phyloP scores from a whole-genome alignment of 2,113 vertebrate species.

The Onychostruthus taczanowskii region DNA sequence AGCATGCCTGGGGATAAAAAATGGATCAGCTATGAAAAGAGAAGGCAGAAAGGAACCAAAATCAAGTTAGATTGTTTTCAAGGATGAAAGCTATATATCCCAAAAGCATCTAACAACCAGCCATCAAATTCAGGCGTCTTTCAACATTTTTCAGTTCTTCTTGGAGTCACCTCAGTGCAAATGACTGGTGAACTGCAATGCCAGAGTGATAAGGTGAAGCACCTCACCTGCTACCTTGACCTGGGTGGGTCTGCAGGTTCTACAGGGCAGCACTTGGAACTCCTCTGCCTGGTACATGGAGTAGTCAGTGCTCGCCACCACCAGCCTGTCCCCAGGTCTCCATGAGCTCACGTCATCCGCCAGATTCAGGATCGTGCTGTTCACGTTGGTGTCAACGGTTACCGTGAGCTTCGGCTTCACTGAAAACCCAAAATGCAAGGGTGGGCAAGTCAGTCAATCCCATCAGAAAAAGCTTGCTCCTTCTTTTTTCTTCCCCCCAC shows the following conservation, averaged over 20 bases:
- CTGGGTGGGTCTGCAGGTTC: constrained; percentile 77
- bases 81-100: neutral
- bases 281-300: constrained; percentile 88
- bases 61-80: neutral
- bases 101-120: neutral
- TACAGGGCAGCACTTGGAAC: constrained; percentile 77
- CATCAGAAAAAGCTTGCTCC: neutral
- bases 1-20: neutral
- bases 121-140: neutral
- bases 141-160: neutral
- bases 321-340: constrained; percentile 73
- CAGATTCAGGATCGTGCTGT: constrained; percentile 77
- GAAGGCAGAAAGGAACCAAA: neutral
- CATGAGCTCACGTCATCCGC: constrained; percentile 71
- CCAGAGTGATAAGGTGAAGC: neutral
- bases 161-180: neutral
- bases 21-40: neutral
- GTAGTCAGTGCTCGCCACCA: constrained; percentile 82
- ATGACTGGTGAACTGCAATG: neutral
- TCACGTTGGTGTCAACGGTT: constrained; percentile 81
- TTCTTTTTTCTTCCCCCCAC: neutral
- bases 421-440: constrained; percentile 49
- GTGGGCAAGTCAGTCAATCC: neutral
- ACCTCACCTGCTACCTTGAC: constrained; percentile 88
- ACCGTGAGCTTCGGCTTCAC: constrained; percentile 88